Base-by-base conservation (phyloP, 2,888 invertebrate species). In the Dermolepida albohirtum region DNA sequence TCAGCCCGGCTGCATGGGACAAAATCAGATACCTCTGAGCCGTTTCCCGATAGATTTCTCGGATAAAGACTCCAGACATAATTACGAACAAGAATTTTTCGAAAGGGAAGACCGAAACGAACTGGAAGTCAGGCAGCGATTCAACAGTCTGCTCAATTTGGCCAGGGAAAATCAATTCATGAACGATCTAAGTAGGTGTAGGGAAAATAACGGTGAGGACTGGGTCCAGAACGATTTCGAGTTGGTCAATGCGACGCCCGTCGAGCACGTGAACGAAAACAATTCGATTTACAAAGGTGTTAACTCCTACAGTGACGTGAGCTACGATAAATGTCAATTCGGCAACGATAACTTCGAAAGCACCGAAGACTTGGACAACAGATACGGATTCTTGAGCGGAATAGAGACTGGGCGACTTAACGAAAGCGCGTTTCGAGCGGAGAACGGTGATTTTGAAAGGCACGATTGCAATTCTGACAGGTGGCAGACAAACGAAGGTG, bases 101-200 rank as follows among this genome's bases (percentile, higher is more conserved):
- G 47, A 59, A 12, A 12, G 44, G 1, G 44, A 10, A 7, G 0
- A 14, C n/a, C 74, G 76, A 49, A 73, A 73, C 39, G 77, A 78
- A 14, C 74, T 78, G 27, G 80, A 80, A 64, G 70, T 80, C 70
- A 80, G 79, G 44, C 74, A 74, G 43, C 71, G 77, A 29, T 79
- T 81, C 64, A 78, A 74, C 57, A 79, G 80, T 67, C 71, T 79
- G 63, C 69, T 80, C 52, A 79, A 78, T 66, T 49, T 77, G 14
- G 59, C 49, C 5, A 17, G 50, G 27, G 41, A 66, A 43, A 51
- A 68, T 51, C 50, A 52, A 4, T 34, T 47, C 11, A 57, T 72
- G 59, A 74, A 75, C 59, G 72, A 74, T 64, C 64, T 74, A 44
- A 68, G 68, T 12, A 66, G 52, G 12, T 64, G 69, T 59, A 71